Evolutionary conservation across 2,797 vertebrate species (phyloP), one percentile per base, ranked within the genome.

Genomic region (Lacerta viridis): DNA sequence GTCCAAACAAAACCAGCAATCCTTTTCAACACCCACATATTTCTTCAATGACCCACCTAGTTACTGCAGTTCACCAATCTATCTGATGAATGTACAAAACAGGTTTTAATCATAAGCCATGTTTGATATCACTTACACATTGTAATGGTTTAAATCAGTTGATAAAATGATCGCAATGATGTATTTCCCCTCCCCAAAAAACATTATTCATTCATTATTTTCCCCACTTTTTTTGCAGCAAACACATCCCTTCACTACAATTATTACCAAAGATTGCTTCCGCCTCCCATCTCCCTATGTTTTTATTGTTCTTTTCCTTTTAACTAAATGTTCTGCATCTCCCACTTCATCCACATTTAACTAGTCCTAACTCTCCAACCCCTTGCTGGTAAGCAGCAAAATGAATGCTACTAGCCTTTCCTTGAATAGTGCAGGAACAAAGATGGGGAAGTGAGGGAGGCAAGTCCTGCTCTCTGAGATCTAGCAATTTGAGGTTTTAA

Each of bases 1-100:
- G 23, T 82, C 85, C 11, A 87, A 66, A 50, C 36, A 50, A 55
- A 9, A 82, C 8, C 71, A 83, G 7, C n/a, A 87, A 83, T 25
- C 41, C 80, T 83, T 50, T 64, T 76, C 71, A 36, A 80, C 68
- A 39, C 36, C 23, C 36, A 79, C 5, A 0, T 9, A 83, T 82
- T 89, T 75, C 83, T 64, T 59, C 27, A 11, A 0, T 43, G 3
- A n/a, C 7, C 10, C 43, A 87, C 1, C 41, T 46, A 80, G 83
- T 64, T 29, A 71, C 27, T 50, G 77, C 43, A 55, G 25, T 23
- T 25, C 55, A 69, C 27, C 23, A 83, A 59, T 25, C n/a, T 33
- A 33, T 50, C 59, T 43, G 11, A 74, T 74, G 20, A 71, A 85
- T 2, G 2, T 50, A 64, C 86, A 15, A 33, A 71, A 83, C 0